Percentiles rank a stretch among this genome's conserved stretches.
Evolutionary conservation across 53 echinoderm and acorn worm genomes (phyloP).

Genomic region (Holothuria leucospilota): DNA sequence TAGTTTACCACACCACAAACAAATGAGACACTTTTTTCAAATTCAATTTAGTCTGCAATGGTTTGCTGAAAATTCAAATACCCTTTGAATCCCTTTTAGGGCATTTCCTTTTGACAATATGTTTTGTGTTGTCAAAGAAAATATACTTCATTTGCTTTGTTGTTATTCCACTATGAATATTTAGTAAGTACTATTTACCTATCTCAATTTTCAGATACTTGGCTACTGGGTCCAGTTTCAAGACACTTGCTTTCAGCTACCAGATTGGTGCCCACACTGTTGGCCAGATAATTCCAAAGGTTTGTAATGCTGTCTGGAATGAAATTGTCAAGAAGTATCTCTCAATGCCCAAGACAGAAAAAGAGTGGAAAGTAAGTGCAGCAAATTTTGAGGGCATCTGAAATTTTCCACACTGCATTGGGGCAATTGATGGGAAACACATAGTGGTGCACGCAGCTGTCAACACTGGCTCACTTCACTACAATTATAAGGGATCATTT

Average conservation of each 20-base stretch:
- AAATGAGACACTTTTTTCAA: no score
- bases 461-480: conserved; percentile 36
- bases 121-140: no score
- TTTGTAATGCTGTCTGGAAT: background rate
- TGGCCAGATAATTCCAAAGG: background rate
- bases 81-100: no score
- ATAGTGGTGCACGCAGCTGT: conserved; percentile 12
- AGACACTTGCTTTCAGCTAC: background rate
- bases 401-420: conserved; percentile 59
- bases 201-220: background rate
- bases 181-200: no score
- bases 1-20: no score
- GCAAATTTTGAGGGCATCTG: conserved; percentile 1
- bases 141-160: no score
- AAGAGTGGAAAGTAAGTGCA: background rate
- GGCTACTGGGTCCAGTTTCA: background rate
- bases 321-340: background rate
- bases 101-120: no score
- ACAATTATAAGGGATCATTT: conserved; percentile 48
- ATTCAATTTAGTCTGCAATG: no score
- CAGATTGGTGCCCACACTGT: background rate
- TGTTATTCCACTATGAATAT: no score
- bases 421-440: conserved; percentile 54
- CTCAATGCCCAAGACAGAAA: background rate
- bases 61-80: no score